A percentile compares a stretch with the other conserved stretches of the same genome.
These are phyloP conservation scores for Meloidogyne chitwoodi DNA, from an alignment of 1,140 invertebrate genomes.

Conservation along the genomic window DNA sequence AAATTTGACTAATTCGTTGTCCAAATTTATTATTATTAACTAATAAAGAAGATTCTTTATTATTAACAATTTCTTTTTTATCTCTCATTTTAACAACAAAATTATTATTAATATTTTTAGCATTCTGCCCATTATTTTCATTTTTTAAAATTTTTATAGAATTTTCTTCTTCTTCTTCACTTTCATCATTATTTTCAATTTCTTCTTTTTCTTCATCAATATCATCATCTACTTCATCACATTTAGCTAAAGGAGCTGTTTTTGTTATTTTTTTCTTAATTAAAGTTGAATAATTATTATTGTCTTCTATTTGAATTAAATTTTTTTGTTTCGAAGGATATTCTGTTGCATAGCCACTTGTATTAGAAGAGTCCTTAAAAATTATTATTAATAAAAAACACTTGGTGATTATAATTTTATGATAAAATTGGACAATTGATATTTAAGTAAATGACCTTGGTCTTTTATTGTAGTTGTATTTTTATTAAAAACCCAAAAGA, in stretches of 20 bases:
- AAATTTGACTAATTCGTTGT: slow-evolving; percentile 51
- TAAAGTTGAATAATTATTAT: not conserved
- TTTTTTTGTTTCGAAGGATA: not conserved
- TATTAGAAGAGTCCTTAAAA: not conserved
- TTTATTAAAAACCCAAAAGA: too few relatives aligned
- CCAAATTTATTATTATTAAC: slow-evolving; percentile 41
- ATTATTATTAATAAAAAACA: too few relatives aligned
- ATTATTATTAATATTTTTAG: not conserved
- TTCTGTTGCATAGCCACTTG: not conserved
- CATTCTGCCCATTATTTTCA: not conserved
- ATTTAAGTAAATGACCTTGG: too few relatives aligned
- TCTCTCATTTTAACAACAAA: slow-evolving; percentile 12
- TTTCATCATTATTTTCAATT: not conserved
- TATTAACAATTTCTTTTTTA: not conserved
- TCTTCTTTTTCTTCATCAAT: not conserved
- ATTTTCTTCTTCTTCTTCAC: not conserved
- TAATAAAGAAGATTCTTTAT: not conserved
- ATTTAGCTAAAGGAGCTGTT: slow-evolving; percentile 10
- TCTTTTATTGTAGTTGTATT: too few relatives aligned
- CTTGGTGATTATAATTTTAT: too few relatives aligned
- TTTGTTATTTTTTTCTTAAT: not conserved
- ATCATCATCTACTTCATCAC: slow-evolving; percentile 14
- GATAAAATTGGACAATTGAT: too few relatives aligned
- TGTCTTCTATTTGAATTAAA: not conserved
- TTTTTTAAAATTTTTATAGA: not conserved